Percentiles rank a stretch among this genome's conserved stretches.
Conservation (phyloP, 2,888 invertebrate genomes). For the Lithosia quadra region DNA sequence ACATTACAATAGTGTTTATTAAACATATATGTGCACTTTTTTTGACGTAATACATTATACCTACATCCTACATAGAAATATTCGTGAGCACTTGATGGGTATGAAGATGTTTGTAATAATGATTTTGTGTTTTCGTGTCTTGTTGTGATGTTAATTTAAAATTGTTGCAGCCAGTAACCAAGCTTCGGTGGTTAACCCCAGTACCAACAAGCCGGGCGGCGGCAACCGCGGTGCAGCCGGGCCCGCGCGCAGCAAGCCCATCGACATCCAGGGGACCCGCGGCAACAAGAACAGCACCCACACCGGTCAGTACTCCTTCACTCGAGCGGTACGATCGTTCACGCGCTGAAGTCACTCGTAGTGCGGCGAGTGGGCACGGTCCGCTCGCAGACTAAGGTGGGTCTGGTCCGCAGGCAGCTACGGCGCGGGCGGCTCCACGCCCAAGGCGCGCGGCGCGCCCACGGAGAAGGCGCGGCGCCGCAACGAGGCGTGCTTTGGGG, state of each 20-base stretch:
- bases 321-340: too few species aligned
- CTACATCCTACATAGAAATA: too few species aligned
- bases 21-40: too few species aligned
- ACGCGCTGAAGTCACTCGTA: too few species aligned
- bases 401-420: conserved; percentile 64
- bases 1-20: too few species aligned
- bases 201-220: conserved; percentile 41
- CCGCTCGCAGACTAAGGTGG: too few species aligned
- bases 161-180: conserved; percentile 42
- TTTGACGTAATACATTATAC: too few species aligned
- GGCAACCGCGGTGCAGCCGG: conserved; percentile 23
- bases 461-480: conserved; percentile 82
- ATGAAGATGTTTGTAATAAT: too few species aligned
- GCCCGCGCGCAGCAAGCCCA: conserved; percentile 73
- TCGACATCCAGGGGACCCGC: conserved; percentile 71
- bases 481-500: conserved; percentile 93
- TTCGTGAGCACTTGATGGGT: too few species aligned
- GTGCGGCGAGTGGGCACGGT: too few species aligned
- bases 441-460: conserved; percentile 75
- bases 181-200: conserved; percentile 20
- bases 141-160: too few species aligned
- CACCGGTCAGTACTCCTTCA: conserved; percentile 52
- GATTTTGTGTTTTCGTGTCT: too few species aligned
- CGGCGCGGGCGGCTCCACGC: conserved; percentile 72
- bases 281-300: conserved; percentile 55